Conservation (phyloP, 1,140 invertebrate species). For the Cryptotermes secundus region DNA sequence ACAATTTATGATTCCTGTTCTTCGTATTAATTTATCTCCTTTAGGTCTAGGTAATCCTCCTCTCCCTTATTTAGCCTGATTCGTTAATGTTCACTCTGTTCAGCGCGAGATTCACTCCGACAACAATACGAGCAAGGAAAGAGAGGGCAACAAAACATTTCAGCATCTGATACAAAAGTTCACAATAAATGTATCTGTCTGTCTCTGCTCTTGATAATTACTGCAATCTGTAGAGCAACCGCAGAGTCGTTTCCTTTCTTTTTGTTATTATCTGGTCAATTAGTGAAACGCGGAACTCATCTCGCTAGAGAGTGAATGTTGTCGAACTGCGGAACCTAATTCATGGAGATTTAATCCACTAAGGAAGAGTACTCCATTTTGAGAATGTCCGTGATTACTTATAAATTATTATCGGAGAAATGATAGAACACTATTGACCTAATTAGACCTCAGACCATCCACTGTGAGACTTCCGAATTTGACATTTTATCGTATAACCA, state of each 20-base stretch:
- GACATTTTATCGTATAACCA: background rate
- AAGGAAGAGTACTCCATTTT: background rate
- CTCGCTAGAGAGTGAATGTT: background rate
- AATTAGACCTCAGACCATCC: no score
- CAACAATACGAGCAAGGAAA: background rate
- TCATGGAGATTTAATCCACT: background rate
- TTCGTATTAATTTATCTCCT: background rate
- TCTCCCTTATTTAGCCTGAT: background rate
- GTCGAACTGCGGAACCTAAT: background rate
- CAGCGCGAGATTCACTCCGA: background rate
- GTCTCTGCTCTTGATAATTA: background rate
- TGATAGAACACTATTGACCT: background rate
- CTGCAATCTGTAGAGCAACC: background rate
- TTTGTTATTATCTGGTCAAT: background rate
- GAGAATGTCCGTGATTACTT: background rate
- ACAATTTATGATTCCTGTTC: no score
- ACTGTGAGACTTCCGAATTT: background rate
- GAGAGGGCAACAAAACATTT: background rate
- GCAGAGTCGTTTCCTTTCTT: background rate
- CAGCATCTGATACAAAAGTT: background rate
- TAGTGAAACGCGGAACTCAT: background rate
- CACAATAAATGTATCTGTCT: background rate
- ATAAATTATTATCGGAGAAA: background rate
- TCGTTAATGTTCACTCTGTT: background rate
- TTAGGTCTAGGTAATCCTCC: background rate